Evolutionary conservation across 1,140 invertebrate species (phyloP), one percentile per base, ranked within the genome.

Genomic region (Cydia strobilella): DNA sequence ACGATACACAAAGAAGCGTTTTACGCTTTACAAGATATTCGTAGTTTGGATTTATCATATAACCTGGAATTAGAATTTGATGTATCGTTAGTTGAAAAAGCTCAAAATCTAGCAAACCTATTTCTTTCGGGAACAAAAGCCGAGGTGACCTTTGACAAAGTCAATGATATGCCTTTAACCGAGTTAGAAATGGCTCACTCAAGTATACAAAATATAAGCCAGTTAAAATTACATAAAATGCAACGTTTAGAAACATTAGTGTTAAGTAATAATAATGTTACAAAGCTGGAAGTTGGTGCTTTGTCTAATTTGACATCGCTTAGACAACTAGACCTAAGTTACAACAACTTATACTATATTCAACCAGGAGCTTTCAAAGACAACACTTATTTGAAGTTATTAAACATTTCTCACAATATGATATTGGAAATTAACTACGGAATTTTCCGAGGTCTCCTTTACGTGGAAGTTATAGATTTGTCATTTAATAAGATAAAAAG

Each of bases 391-490:
- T 75, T 85, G 48, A 72, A 73, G 15, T 48, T n/a, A 4, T 62
- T 85, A 10, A 84, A 85, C 72, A 74, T 85, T 59, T 85, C 84
- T 48, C 82, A 85, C 59, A 85, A 85, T 65, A 42, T 27, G n/a
- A 59, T 59, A 59, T 7, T 23, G 6, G 65, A 69, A 69, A 39
- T 69, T 39, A 72, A 77, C 23, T 86, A 80, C 63, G 85, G 85
- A n/a, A 79, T 80, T 54, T 83, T 85, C 27, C 72, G 79, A 4
- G 83, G 83, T 51, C 45, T 72, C 9, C 35, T 72, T 5, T 48
- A 72, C 6, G 75, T 86, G 48, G 72, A 72, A 48, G 75, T 75
- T 51, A 72, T 84, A 54, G 80, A 84, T 73, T 74, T 84, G 62
- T 81, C 81, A 27, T 83, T 72, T 27, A 84, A 84, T 78, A 75